Evolutionary conservation across 1,140 invertebrate species (phyloP), one percentile per base, ranked within the genome.

Genomic region (Rhopalosiphum maidis): DNA sequence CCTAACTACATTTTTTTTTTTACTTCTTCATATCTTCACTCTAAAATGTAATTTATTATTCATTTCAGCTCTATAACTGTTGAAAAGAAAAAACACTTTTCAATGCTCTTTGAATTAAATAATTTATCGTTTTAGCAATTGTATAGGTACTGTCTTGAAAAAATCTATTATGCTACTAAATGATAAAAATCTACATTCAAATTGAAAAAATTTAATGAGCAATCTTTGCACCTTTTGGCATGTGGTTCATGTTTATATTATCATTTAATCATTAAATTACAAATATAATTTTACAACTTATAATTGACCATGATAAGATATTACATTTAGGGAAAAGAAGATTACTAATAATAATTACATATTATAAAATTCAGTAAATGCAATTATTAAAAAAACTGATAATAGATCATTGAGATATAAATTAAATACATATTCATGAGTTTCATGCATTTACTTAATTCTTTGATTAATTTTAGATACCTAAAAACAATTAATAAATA

Each of bases 41-140:
- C n/a, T 35, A 88, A 88, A 88, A 54, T 35, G 8, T 22, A n/a
- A 88, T 88, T 88, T 37, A 88, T 88, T 54, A 88, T 88, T 88
- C n/a, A 21, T 54, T 88, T 88, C 21, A 88, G 54, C n/a, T 54
- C n/a, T 5, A 88, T 21, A 54, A 54, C n/a, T 54, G 48, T 23
- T 88, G 48, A 88, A 88, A 48, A 87, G 9, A 87, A 87, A 48
- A 87, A 51, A 88, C 48, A 51, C 22, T 88, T 88, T 88, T 54
- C 23, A 51, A 2, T 37, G 18, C 8, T 35, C 8, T 35, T 54
- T 54, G 46, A n/a, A n/a, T 88, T 23, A 88, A 51, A 88, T 35
- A 88, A 88, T 51, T 37, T 51, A 88, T 35, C 30, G 48, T 88
- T 54, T 88, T 23, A 88, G 2, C n/a, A n/a, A 35, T 54, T 54